phyloP scores from a whole-genome alignment of 1,140 invertebrate genomes.

The Daktulosphaira vitifoliae region DNA sequence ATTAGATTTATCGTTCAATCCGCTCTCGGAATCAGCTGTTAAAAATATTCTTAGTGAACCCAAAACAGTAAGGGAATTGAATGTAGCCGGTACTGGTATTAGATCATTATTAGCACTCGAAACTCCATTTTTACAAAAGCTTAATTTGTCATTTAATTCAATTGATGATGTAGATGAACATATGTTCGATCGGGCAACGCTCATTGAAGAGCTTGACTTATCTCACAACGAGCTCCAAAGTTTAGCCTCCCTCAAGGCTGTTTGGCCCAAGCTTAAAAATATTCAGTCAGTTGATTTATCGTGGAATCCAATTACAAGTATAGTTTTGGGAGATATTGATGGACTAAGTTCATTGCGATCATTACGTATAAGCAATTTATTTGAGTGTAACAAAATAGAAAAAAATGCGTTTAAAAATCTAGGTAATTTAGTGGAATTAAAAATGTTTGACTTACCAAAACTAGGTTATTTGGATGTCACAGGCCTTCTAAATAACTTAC shows the following conservation, averaged over 20 bases:
- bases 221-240: conserved; percentile 59
- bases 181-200: conserved; percentile 65
- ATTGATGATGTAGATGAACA: conserved; percentile 56
- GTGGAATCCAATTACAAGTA: conserved; percentile 60
- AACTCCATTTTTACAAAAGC: conserved; percentile 69
- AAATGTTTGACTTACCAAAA: conserved; percentile 64
- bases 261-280: conserved; percentile 58
- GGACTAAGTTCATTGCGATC: conserved; percentile 55
- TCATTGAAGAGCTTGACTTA: conserved; percentile 67
- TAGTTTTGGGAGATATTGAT: conserved; percentile 65
- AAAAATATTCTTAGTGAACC: conserved; percentile 72
- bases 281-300: conserved; percentile 66
- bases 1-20: conserved; percentile 78
- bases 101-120: conserved; percentile 59
- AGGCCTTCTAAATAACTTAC: conserved; percentile 62
- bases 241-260: conserved; percentile 45
- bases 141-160: conserved; percentile 75
- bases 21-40: conserved; percentile 62
- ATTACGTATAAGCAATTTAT: conserved; percentile 58
- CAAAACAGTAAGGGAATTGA: conserved; percentile 72
- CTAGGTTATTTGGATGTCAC: conserved; percentile 74
- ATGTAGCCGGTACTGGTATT: conserved; percentile 70
- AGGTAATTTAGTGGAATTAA: conserved; percentile 57
- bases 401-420: conserved; percentile 69
- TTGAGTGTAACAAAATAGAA: conserved; percentile 64